Evolutionary conservation across 2,888 invertebrate genomes (phyloP), one percentile per base, ranked within the genome.

Genomic region (Drosophila mulleri): DNA sequence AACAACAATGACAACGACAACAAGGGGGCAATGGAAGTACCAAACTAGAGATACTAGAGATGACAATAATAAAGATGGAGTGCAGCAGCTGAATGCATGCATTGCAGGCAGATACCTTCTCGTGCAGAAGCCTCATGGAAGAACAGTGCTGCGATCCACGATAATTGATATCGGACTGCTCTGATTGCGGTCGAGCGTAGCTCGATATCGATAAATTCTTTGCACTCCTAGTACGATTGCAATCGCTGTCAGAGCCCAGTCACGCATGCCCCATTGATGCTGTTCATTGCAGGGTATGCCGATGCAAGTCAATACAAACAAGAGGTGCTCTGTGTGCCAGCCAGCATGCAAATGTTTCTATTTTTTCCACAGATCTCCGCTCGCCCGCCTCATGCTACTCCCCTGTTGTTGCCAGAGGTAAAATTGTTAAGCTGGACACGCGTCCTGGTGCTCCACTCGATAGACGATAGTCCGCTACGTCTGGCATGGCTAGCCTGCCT

Each of bases 241-340:
- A 11, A 14, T 37, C 5, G 37, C 14, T 37, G 12, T 3, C 12
- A 12, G 0, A 1, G 12, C 14, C 4, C 6, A 48, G 14, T 32
- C 32, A 11, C 9, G 11, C 11, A 37, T 23, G 16, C 16, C 52
- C 52, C 35, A 50, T 3, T 5, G 0, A 35, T 2, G 14, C 8
- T 9, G 7, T 2, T 32, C 9, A 37, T 16, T 53, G 5, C 37
- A 37, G 52, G 52, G 52, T 23, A 53, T 53, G 7, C 16, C 16
- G 8, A 53, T 66, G 70, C 70, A 78, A 74, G 79, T 77, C 79
- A 79, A 75, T 66, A 50, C 61, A 74, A 70, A 75, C 77, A 75
- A 54, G 80, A 75, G 77, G 66, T 70, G 77, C 75, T 60, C 77
- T 72, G 61, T 66, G 66, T 66, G 60, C 66, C 66, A 64, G 71